Evolutionary conservation across 2,797 vertebrate species (phyloP).

Genomic region (Ptychadena robeensis): DNA sequence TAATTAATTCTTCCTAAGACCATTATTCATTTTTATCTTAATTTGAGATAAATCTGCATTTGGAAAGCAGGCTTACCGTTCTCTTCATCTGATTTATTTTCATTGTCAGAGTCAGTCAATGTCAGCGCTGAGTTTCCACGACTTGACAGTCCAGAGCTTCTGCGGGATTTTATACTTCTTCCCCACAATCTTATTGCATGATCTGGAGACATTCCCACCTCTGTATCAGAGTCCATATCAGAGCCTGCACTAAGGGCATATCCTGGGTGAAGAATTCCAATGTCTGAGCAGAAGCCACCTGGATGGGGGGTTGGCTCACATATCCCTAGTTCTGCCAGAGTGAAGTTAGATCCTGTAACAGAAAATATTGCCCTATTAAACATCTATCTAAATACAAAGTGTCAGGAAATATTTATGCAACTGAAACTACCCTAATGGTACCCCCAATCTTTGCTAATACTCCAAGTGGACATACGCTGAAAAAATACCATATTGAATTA

Average conservation of each 20-base stretch:
- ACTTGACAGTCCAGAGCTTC: constrained; percentile 92
- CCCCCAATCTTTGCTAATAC: no score
- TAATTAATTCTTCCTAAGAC: constrained; percentile 45
- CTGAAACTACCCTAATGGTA: no score
- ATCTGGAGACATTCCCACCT: constrained; percentile 90
- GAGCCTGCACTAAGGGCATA: constrained; percentile 89
- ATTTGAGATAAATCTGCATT: constrained; percentile 36
- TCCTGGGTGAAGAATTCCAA: constrained; percentile 89
- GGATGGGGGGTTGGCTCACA: constrained; percentile 86
- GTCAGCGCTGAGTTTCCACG: constrained; percentile 94
- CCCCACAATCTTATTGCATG: constrained; percentile 92
- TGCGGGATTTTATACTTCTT: constrained; percentile 85
- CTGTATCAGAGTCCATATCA: constrained; percentile 87
- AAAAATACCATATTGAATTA: no score
- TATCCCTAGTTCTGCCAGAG: constrained; percentile 90
- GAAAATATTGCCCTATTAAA: neutral
- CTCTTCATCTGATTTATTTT: constrained; percentile 93
- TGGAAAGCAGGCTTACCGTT: constrained; percentile 82
- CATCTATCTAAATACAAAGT: neutral
- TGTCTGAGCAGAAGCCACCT: constrained; percentile 88
- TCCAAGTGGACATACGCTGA: no score
- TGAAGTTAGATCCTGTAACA: constrained; percentile 84
- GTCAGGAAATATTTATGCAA: neutral
- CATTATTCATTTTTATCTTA: constrained; percentile 42
- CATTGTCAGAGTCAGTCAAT: constrained; percentile 93